These are phyloP conservation scores for Polydesmus complanatus DNA, from an alignment of 2,888 invertebrate species.

Conservation along the genomic window DNA sequence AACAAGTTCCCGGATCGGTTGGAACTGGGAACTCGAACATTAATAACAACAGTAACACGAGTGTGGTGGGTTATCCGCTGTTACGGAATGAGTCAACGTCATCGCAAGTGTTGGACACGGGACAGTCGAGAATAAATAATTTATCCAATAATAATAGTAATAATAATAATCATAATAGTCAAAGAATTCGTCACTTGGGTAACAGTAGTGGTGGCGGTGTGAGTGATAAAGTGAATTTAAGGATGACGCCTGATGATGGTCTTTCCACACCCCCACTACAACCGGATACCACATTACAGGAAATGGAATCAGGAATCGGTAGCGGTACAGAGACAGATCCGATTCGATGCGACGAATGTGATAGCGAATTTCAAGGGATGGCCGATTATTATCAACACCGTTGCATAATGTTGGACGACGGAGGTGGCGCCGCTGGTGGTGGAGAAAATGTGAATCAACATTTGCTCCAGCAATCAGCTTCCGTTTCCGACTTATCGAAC, in stretches of 20 bases:
- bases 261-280: constrained; percentile 15
- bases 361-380: constrained; percentile 10
- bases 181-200: not conserved
- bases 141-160: not conserved
- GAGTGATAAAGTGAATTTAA: constrained; percentile 2
- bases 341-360: constrained; percentile 16
- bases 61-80: constrained; percentile 5
- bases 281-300: constrained; percentile 12
- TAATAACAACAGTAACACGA: too few relatives aligned
- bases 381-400: constrained; percentile 13
- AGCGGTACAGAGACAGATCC: constrained; percentile 14
- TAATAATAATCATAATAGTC: not conserved
- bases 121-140: constrained; percentile 7
- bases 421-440: not conserved
- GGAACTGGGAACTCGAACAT: constrained; percentile 2
- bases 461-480: not conserved
- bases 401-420: constrained; percentile 1
- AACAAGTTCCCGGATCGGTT: not conserved
- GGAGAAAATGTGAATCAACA: not conserved
- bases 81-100: constrained; percentile 3
- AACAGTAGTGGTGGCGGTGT: not conserved
- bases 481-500: not conserved
- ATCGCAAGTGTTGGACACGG: constrained; percentile 14
- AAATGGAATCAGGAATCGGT: constrained; percentile 14
- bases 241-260: constrained; percentile 19